Evolutionary conservation across 2,888 invertebrate genomes (phyloP).

Genomic region (Serripes groenlandicus): DNA sequence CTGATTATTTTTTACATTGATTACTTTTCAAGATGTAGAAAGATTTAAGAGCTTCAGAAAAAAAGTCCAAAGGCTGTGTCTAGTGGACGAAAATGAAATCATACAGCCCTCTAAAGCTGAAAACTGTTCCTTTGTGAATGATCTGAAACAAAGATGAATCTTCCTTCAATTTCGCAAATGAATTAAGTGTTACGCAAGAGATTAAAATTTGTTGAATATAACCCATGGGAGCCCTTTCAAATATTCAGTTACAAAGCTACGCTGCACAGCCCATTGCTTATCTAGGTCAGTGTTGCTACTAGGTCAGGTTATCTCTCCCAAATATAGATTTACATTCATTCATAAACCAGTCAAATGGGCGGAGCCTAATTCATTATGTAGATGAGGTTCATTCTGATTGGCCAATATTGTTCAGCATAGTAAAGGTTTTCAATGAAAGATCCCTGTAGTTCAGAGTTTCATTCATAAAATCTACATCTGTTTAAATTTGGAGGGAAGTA

Average conservation of each 20-base stretch:
- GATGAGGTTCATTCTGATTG: conserved; percentile 71
- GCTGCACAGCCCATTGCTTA: conserved; percentile 53
- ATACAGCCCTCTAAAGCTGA: too few relatives aligned
- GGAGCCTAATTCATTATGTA: conserved; percentile 69
- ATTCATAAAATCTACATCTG: conserved; percentile 69
- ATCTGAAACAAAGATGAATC: neutral
- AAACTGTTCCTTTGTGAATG: too few relatives aligned
- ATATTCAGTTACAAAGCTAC: conserved; percentile 14
- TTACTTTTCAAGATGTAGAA: too few relatives aligned
- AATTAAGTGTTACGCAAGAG: neutral
- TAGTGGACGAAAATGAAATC: too few relatives aligned
- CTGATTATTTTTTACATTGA: too few relatives aligned
- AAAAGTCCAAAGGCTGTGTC: too few relatives aligned
- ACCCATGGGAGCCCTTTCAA: neutral
- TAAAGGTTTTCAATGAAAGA: conserved; percentile 36
- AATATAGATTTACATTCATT: conserved; percentile 70
- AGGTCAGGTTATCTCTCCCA: conserved; percentile 66
- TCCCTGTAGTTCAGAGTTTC: conserved; percentile 46
- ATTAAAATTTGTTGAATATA: neutral
- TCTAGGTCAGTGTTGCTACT: conserved; percentile 53
- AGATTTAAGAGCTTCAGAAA: too few relatives aligned
- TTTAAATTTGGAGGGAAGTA: conserved; percentile 69
- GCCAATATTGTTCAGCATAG: conserved; percentile 21
- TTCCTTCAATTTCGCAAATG: neutral
- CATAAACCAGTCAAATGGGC: conserved; percentile 66